Evolutionary conservation across 1,140 invertebrate genomes (phyloP).

Genomic region (Diachasma alloeum): DNA sequence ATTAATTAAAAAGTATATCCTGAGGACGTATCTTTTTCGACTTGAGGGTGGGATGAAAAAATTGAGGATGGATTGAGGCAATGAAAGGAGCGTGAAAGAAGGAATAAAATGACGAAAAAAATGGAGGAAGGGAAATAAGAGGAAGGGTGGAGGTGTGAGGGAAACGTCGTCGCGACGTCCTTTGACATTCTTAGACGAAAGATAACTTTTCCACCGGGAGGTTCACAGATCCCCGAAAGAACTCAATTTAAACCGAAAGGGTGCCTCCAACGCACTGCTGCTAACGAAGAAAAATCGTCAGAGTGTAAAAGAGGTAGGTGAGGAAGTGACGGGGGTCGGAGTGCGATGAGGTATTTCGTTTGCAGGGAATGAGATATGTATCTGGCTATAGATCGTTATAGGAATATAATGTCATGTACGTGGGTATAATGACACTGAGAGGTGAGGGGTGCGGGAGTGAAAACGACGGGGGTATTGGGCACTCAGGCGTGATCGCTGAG

Average conservation of each 20-base stretch:
- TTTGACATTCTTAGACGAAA: conserved; percentile 24
- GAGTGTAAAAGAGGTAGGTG: background rate
- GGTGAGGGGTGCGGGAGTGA: conserved; percentile 20
- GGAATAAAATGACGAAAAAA: conserved; percentile 15
- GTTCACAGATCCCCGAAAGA: background rate
- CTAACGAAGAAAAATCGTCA: background rate
- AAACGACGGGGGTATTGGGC: conserved; percentile 38
- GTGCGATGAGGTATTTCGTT: too few species aligned
- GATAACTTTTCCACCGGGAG: conserved; percentile 1
- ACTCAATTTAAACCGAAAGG: background rate
- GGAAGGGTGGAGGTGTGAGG: background rate
- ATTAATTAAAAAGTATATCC: conserved; percentile 20
- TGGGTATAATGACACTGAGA: too few species aligned
- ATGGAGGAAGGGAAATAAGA: background rate
- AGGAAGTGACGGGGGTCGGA: background rate
- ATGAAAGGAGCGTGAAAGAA: background rate
- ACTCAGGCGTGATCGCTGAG: conserved; percentile 15
- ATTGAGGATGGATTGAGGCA: conserved; percentile 6
- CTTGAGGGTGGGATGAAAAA: background rate
- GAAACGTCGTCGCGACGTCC: background rate
- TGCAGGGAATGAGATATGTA: background rate
- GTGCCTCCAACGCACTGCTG: background rate
- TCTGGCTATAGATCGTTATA: too few species aligned
- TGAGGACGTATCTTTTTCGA: background rate
- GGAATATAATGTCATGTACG: too few species aligned